phyloP scores from a whole-genome alignment of 1,140 invertebrate genomes.

The Pogonomyrmex californicus region DNA sequence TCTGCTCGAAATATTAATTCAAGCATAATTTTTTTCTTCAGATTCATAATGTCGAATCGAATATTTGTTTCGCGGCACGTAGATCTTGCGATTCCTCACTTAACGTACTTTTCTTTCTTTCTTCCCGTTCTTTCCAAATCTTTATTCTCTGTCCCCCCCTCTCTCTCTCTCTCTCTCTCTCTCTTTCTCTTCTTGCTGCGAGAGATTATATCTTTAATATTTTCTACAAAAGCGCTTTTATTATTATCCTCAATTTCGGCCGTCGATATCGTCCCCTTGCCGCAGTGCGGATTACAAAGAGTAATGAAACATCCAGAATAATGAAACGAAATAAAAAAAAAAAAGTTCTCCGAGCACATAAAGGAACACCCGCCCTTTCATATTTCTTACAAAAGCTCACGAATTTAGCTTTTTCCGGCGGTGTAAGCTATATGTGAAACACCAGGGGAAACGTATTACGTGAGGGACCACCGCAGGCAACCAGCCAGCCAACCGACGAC shows the following conservation, averaged over 20 bases:
- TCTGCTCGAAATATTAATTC: slow-evolving; percentile 12
- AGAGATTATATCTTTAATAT: slow-evolving; percentile 58
- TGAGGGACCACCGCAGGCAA: neutral
- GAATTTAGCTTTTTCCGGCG: slow-evolving; percentile 19
- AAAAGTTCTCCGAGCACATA: slow-evolving; percentile 14
- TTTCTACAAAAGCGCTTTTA: slow-evolving; percentile 53
- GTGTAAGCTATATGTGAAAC: slow-evolving; percentile 15
- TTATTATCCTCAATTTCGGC: slow-evolving; percentile 50
- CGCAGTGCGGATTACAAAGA: slow-evolving; percentile 40
- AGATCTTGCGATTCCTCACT: slow-evolving; percentile 3
- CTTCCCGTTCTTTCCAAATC: neutral
- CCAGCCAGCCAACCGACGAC: neutral
- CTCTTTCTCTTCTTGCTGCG: neutral
- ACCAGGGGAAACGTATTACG: slow-evolving; percentile 33
- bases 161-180: neutral
- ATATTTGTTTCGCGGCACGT: neutral
- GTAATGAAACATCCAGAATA: slow-evolving; percentile 60
- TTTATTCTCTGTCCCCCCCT: neutral
- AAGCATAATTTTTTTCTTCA: slow-evolving; percentile 1
- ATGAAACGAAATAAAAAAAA: slow-evolving; percentile 40
- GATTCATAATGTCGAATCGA: neutral
- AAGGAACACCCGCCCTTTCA: slow-evolving; percentile 26
- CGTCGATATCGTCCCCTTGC: slow-evolving; percentile 41
- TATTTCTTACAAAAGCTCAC: slow-evolving; percentile 44
- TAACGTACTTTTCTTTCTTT: neutral